Percentiles rank a stretch among this genome's conserved stretches.
phyloP scores from a whole-genome alignment of 2,797 vertebrate genomes.

The Rousettus madagascariensis region DNA sequence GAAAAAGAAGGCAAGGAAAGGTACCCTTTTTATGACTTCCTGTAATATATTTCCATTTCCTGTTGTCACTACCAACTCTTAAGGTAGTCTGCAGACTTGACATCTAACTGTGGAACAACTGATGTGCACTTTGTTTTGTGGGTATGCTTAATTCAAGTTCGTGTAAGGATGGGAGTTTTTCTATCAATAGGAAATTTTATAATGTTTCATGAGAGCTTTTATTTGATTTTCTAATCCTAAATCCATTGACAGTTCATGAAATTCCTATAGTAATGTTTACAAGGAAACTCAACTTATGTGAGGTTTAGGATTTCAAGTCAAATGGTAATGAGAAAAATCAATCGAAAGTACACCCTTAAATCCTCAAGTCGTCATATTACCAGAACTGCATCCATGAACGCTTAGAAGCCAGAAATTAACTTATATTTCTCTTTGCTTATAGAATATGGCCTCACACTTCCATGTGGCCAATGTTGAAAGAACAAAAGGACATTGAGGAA shows the following conservation, averaged over 20 bases:
- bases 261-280: not conserved
- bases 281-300: not conserved
- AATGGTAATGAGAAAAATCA: not conserved
- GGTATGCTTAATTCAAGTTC: not conserved
- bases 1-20: not conserved
- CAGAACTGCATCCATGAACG: not conserved
- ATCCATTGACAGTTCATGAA: not conserved
- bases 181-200: slow-evolving; percentile 1
- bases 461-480: not conserved
- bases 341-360: slow-evolving; percentile 30
- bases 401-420: not conserved
- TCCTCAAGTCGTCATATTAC: not conserved
- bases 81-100: not conserved
- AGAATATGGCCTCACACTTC: not conserved
- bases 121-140: not conserved
- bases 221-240: not conserved
- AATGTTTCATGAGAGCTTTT: not conserved
- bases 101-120: not conserved
- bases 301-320: not conserved
- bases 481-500: not conserved
- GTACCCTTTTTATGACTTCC: not conserved
- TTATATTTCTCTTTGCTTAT: not conserved
- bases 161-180: not conserved
- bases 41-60: not conserved
- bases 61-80: not conserved